These are phyloP conservation scores for Panagrolaimus sp. DNA, from an alignment of 1,140 invertebrate genomes.

Conservation along the genomic window DNA sequence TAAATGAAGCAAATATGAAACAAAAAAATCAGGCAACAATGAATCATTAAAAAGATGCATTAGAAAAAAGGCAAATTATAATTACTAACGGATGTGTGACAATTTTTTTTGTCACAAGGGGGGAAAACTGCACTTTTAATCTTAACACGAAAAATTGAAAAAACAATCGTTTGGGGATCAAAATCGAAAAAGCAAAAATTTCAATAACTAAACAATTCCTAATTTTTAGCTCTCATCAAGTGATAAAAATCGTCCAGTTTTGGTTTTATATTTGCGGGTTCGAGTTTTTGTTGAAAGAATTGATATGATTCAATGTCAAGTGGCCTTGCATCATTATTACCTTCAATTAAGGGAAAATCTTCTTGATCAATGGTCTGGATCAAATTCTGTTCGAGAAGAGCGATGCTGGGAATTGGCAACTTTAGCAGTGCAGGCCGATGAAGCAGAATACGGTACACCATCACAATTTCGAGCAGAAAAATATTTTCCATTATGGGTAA, in stretches of 20 bases:
- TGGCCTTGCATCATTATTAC: conserved; percentile 24
- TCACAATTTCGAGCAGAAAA: conserved; percentile 18
- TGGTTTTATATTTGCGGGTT: conserved; percentile 23
- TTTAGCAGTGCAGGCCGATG: conserved; percentile 6
- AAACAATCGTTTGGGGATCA: not conserved
- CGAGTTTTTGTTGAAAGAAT: conserved; percentile 21
- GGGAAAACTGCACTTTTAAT: too few species aligned
- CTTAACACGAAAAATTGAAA: too few species aligned
- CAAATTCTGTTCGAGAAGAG: conserved; percentile 19
- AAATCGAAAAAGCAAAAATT: not conserved
- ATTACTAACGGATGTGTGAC: too few species aligned
- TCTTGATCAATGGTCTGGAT: conserved; percentile 20
- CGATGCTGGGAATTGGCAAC: conserved; percentile 19
- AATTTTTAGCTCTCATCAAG: too few species aligned
- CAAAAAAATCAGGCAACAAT: too few species aligned
- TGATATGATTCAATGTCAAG: conserved; percentile 20
- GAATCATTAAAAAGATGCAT: too few species aligned
- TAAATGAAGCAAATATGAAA: too few species aligned
- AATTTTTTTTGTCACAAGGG: too few species aligned
- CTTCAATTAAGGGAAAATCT: conserved; percentile 24
- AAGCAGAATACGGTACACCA: not conserved
- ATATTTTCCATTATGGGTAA: conserved; percentile 27
- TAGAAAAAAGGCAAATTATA: too few species aligned
- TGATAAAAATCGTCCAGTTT: conserved; percentile 13
- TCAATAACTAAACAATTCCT: not conserved